Conservation (phyloP, 2,888 invertebrate species). For the Acheta domesticus region DNA sequence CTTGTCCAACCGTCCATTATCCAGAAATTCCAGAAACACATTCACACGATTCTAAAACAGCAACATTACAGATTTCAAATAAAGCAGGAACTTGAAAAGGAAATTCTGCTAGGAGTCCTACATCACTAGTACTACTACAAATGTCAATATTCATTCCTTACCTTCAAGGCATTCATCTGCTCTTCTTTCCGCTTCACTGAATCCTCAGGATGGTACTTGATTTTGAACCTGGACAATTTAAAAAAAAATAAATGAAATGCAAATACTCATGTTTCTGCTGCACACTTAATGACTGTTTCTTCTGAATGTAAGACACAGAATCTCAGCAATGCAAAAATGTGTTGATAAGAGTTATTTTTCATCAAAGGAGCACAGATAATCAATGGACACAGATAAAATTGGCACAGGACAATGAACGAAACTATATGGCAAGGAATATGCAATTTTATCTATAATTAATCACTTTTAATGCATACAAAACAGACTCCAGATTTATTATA, state of each 20-base stretch:
- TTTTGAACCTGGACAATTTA: slow-evolving; percentile 80
- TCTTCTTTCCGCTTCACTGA: slow-evolving; percentile 86
- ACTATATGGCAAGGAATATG: too few relatives aligned
- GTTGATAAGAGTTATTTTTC: not conserved
- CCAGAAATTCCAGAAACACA: slow-evolving; percentile 82
- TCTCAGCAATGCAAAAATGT: slow-evolving; percentile 37
- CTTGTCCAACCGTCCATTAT: slow-evolving; percentile 67
- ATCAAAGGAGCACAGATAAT: not conserved
- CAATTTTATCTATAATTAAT: too few relatives aligned
- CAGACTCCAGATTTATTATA: too few relatives aligned
- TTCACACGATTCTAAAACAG: slow-evolving; percentile 72
- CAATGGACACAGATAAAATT: not conserved
- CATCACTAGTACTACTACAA: not conserved
- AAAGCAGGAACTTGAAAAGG: too few relatives aligned
- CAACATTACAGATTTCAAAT: slow-evolving; percentile 21
- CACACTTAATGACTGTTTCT: not conserved
- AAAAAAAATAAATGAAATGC: not conserved
- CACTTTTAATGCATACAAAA: too few relatives aligned
- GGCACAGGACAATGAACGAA: too few relatives aligned
- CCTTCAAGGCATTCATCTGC: slow-evolving; percentile 75
- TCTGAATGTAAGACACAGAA: not conserved
- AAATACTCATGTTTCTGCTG: too few relatives aligned
- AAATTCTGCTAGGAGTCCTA: not conserved
- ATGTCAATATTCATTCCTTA: slow-evolving; percentile 45
- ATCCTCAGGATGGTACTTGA: slow-evolving; percentile 98